Base-by-base conservation (phyloP, 2,797 vertebrate species). In the Orientallactaga sibirica region DNA sequence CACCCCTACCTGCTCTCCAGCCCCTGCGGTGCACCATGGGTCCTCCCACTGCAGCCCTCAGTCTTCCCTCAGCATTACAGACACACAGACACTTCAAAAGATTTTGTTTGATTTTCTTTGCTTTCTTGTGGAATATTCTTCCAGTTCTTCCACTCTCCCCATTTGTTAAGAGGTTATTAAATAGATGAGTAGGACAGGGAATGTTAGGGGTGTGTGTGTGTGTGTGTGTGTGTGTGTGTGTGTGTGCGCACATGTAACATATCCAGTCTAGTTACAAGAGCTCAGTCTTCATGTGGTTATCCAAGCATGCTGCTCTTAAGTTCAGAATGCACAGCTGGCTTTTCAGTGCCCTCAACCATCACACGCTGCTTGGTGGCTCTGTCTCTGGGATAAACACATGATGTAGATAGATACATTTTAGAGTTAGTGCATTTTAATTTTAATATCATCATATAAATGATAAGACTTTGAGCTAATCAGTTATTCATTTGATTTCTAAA, bases 401-500 rank as follows among this genome's bases (percentile, higher is more conserved):
- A 58, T 52, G 16, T 43, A 41, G 74, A 52, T 43, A 41, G 74
- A 52, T 83, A 67, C 70, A 83, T 82, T 73, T 92, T 61, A 78
- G 52, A 94, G n/a, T 85, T 73, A 84, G 29, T 14, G 3, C 52
- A 29, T 87, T 91, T 66, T 93, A 94, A 43, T 77, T 85, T 80
- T 68, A 66, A 7, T 76, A 90, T 33, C 20, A 81, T 33, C 37
- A n/a, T 86, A n/a, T 68, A 94, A 91, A 20, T 94, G 70, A 6
- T 87, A 25, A 87, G 62, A 82, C 48, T 89, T 91, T 67, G 79
- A 85, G 33, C 78, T 83, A 37, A 27, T 61, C 73, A 89, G n/a
- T 94, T 82, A 90, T 58, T 89, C 80, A 55, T 83, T 33, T 94
- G 22, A 93, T 67, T 92, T 81, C 75, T 92, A 76, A 95, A 52